Percentiles rank a stretch among this genome's conserved stretches.
phyloP scores from a whole-genome alignment of 2,888 invertebrate genomes.

The Melanargia galathea region DNA sequence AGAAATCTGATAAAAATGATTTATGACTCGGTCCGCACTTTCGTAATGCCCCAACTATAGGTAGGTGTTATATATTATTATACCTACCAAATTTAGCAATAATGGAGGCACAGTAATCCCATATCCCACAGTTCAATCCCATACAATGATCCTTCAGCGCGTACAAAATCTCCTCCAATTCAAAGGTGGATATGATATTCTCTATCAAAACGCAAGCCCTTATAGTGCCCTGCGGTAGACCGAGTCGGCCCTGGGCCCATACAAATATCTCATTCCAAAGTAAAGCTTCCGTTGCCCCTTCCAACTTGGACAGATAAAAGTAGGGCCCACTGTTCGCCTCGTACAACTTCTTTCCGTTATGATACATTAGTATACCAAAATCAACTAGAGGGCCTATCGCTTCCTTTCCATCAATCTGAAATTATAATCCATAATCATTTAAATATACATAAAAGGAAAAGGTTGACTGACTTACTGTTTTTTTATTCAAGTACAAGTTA shows the following conservation, averaged over 20 bases:
- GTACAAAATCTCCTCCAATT: slow-evolving; percentile 86
- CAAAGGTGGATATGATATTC: slow-evolving; percentile 86
- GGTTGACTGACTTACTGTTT: neutral
- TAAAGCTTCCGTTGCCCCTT: slow-evolving; percentile 84
- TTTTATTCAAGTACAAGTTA: neutral
- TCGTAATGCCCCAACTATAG: too few relatives aligned
- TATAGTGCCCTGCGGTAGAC: slow-evolving; percentile 83
- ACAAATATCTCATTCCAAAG: slow-evolving; percentile 87
- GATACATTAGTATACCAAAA: slow-evolving; percentile 85
- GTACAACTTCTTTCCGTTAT: slow-evolving; percentile 80
- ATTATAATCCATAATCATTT: slow-evolving; percentile 37
- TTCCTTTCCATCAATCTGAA: slow-evolving; percentile 82
- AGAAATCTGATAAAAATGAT: too few relatives aligned
- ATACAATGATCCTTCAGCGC: slow-evolving; percentile 85
- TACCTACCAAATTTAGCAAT: slow-evolving; percentile 84
- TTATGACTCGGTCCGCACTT: too few relatives aligned
- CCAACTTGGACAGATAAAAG: slow-evolving; percentile 88
- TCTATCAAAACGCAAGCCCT: slow-evolving; percentile 88
- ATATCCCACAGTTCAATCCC: slow-evolving; percentile 88
- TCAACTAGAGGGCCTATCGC: slow-evolving; percentile 86
- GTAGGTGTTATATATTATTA: too few relatives aligned
- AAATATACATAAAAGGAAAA: too few relatives aligned
- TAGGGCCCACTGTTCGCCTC: slow-evolving; percentile 84
- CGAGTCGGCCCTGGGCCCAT: slow-evolving; percentile 82
- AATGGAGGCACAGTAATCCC: slow-evolving; percentile 87